Evolutionary conservation across 2,797 vertebrate species (phyloP), one percentile per base, ranked within the genome.

Genomic region (Betta splendens): DNA sequence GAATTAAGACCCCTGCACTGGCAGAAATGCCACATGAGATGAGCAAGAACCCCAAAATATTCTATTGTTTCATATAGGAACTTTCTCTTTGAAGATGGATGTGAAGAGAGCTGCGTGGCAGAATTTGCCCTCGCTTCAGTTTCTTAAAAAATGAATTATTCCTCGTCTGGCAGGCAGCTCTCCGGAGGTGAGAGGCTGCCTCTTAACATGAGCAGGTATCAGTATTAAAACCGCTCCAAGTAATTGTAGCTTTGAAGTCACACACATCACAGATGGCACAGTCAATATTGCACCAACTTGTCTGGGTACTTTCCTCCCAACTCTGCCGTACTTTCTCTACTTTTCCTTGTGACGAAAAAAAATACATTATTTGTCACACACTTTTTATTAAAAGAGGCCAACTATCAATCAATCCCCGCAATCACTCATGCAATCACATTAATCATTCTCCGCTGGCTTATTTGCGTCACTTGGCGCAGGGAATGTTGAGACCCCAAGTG

Each of bases 181-280:
- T 91, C 89, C 56, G 53, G 90, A 91, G 89, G 89, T 88, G 83
- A 87, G 79, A 85, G 78, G 77, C 85, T 84, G 82, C 84, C 81
- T 89, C 86, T 86, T 85, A 87, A 87, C 89, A 83, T 85, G 87
- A 90, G 84, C 85, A 89, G 89, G 90, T 87, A 90, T 86, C 89
- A 83, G 86, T 87, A 83, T 89, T 90, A 84, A 81, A 87, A 80
- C 79, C 53, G 85, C 85, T 90, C 84, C 89, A 89, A 91, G 87
- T 92, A 92, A 93, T 91, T 91, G 87, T 89, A 78, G 76, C 81
- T 92, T 91, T 91, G 89, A 91, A 91, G 86, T 89, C 84, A 83
- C 82, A 89, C 84, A 89, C 87, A 86, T 89, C 87, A 89, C 85
- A 90, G 80, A 86, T 83, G 66, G 70, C 83, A 80, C 80, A 83